phyloP scores from a whole-genome alignment of 2,888 invertebrate genomes.

The Rhyacophila evoluta region DNA sequence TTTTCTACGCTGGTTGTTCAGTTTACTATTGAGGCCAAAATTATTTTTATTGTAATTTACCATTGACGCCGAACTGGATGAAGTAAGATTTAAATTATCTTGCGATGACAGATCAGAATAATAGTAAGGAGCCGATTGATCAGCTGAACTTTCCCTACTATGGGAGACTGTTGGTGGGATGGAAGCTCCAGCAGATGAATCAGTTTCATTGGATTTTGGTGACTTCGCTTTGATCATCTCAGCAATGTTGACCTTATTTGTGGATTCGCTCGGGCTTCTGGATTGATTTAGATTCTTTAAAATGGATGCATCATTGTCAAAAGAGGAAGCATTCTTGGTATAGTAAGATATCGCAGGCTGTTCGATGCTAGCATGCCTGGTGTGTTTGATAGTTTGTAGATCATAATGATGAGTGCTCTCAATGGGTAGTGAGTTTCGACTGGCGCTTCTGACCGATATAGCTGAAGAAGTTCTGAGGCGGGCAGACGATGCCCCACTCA shows the following conservation, averaged over 20 bases:
- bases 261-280: conserved; percentile 57
- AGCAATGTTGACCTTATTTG: conserved; percentile 66
- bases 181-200: neutral
- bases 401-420: conserved; percentile 34
- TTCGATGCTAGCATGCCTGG: conserved; percentile 53
- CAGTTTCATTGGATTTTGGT: conserved; percentile 62
- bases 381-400: conserved; percentile 43
- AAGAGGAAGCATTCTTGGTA: conserved; percentile 60
- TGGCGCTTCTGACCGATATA: conserved; percentile 47
- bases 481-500: conserved; percentile 55
- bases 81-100: conserved; percentile 65
- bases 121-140: conserved; percentile 85
- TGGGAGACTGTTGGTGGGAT: conserved; percentile 65
- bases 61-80: conserved; percentile 57
- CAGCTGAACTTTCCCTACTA: conserved; percentile 74
- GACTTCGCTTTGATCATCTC: conserved; percentile 63
- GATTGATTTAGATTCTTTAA: conserved; percentile 65
- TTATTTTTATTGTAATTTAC: conserved; percentile 67
- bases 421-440: conserved; percentile 49
- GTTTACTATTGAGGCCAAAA: conserved; percentile 68
- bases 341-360: conserved; percentile 65
- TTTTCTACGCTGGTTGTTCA: conserved; percentile 82
- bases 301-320: conserved; percentile 49
- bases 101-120: conserved; percentile 81
- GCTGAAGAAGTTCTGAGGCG: conserved; percentile 31